These are phyloP conservation scores for Parthenolecanium corni DNA, from an alignment of 2,888 invertebrate genomes.

Conservation along the genomic window DNA sequence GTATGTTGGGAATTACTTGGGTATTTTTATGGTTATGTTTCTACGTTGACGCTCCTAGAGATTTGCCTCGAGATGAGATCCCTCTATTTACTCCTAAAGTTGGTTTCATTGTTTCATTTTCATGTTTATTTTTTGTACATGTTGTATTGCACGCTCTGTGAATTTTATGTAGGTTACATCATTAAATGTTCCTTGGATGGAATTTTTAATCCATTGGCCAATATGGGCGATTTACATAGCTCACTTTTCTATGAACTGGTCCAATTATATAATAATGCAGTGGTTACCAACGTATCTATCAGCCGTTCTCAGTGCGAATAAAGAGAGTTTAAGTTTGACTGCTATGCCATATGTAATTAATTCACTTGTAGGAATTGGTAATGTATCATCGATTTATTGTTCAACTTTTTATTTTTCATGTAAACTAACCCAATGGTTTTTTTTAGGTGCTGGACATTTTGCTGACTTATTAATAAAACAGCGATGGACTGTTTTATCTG, in stretches of 20 bases:
- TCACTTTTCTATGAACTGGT: conserved; percentile 71
- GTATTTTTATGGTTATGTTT: conserved; percentile 51
- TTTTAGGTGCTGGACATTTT: conserved; percentile 54
- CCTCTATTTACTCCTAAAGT: conserved; percentile 50
- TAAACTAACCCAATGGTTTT: conserved; percentile 23
- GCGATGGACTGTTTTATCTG: conserved; percentile 55
- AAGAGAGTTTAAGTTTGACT: conserved; percentile 57
- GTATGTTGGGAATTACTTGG: conserved; percentile 55
- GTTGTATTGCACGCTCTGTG: conserved; percentile 6
- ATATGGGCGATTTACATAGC: conserved; percentile 62
- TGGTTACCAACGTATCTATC: conserved; percentile 64
- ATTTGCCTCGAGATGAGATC: conserved; percentile 42
- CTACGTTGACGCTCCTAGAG: conserved; percentile 46
- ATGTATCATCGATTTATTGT: conserved; percentile 36
- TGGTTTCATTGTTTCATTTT: conserved; percentile 26
- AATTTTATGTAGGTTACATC: conserved; percentile 42
- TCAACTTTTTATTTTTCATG: background rate
- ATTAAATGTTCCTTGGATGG: conserved; percentile 50
- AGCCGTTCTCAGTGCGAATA: conserved; percentile 51
- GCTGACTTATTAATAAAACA: conserved; percentile 53
- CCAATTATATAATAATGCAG: conserved; percentile 66
- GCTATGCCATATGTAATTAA: conserved; percentile 63
- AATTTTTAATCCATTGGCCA: conserved; percentile 55
- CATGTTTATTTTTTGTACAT: background rate
- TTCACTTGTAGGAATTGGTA: conserved; percentile 56